Base-by-base conservation (phyloP, 2,797 vertebrate species). In the Craterocephalus amniculus region DNA sequence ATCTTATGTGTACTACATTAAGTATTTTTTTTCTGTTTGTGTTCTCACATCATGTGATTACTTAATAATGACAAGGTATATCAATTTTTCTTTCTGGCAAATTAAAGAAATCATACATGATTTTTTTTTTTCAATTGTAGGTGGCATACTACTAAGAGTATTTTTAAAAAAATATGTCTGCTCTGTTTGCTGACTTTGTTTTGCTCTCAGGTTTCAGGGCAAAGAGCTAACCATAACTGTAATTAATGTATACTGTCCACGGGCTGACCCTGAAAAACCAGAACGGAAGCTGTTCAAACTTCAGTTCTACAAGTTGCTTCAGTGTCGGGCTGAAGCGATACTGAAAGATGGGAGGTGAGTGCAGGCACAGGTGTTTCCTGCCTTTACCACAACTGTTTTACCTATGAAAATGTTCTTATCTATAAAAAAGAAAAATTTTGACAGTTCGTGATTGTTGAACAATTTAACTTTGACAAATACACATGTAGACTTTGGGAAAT, bases 161-260 rank as follows among this genome's bases (percentile, higher is more conserved):
- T 56, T 34, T 35, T 1, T 40, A 49, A 57, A 52, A 48, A 22
- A 4, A 45, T 2, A 24, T 63, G 20, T 51, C 32, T 3, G 2
- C 48, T 14, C 6, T 22, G 9, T 3, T 34, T 14, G 8, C 24
- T 7, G 20, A 6, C 2, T 61, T n/a, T 38, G 12, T 35, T 32
- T 65, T 56, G 0, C 4, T 13, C n/a, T 24, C 24, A 10, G 95
- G 62, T 85, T 74, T 73, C 84, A 90, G 69, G 85, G 90, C 13
- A 85, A 91, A 74, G 90, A 92, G 36, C 88, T 92, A 83, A 95
- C 81, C 1, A 62, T 97, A 58, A 94, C 94, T 1, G 59, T 98
- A 14, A 94, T 98, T 68, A 97, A 98, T 4, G 96, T 97, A 1
- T 98, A 97, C 79, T 97, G 96, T 76, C 97, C 96, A 0, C 94